Conservation (phyloP, 2,888 invertebrate species). For the Eupeodes luniger region DNA sequence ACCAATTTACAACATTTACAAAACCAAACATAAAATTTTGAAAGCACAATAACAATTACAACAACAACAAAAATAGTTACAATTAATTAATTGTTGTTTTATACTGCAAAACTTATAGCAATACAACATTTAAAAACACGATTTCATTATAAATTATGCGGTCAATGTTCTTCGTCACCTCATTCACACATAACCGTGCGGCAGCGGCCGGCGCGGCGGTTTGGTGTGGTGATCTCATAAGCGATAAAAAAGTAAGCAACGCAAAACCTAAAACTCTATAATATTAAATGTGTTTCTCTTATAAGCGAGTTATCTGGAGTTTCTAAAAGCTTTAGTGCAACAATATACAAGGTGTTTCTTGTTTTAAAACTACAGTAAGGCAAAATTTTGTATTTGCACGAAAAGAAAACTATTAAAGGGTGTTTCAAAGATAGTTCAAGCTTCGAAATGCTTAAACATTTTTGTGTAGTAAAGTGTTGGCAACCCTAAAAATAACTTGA, state of each 20-base stretch:
- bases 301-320: background rate
- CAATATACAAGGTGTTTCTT: background rate
- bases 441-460: too few relatives aligned
- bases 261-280: background rate
- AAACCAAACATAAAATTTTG: too few relatives aligned
- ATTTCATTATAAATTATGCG: slow-evolving; percentile 64
- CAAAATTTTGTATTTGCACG: background rate
- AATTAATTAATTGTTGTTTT: slow-evolving; percentile 19
- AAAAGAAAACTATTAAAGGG: background rate
- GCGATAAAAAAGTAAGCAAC: slow-evolving; percentile 11
- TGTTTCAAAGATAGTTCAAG: too few relatives aligned
- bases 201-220: too few relatives aligned
- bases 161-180: slow-evolving; percentile 68
- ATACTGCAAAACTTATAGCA: slow-evolving; percentile 36
- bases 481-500: too few relatives aligned
- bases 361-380: background rate
- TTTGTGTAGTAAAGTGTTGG: too few relatives aligned
- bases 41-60: too few relatives aligned
- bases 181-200: slow-evolving; percentile 27
- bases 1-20: too few relatives aligned
- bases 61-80: slow-evolving; percentile 18
- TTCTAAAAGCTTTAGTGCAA: background rate
- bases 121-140: slow-evolving; percentile 53
- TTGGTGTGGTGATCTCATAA: slow-evolving; percentile 50
- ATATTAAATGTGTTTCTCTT: background rate